Base-by-base conservation (phyloP, 2,113 vertebrate genomes). In the Athene noctua region DNA sequence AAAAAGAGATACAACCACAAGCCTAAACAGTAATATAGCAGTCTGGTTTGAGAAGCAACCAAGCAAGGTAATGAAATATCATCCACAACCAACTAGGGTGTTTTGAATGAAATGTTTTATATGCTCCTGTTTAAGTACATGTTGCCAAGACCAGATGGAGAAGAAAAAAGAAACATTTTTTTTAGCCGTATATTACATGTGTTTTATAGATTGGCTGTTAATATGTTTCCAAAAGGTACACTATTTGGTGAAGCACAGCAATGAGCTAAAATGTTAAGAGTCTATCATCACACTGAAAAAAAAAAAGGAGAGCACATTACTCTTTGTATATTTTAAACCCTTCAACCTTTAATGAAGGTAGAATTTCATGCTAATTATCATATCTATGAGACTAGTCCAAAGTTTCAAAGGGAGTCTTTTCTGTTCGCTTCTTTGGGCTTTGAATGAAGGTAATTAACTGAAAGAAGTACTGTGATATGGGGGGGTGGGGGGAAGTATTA, bases 131-230 rank as follows among this genome's bases (percentile, higher is more conserved):
- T 95, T 80, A 96, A 98, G 97, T 68, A 79, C 65, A 72, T 83
- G 80, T 86, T 97, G 90, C 94, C 94, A 97, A 91, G 97, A 97
- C 86, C 96, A 98, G 97, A 98, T 77, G 80, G 92, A 92, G 88
- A 97, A 91, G 94, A 92, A 98, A 97, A 97, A 96, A 94, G 79
- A 97, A 97, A 94, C 77, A 74, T 94, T 95, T 95, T 95, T 98
- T 97, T 97, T 94, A 97, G 92, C 89, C 97, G 81, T 91, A 90
- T 91, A 90, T 75, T 75, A 82, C 52, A 67, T 81, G 71, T 86
- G 66, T 80, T 98, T 96, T 95, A 81, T 82, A 94, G 82, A 92
- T 47, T 96, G 88, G 72, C 80, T 97, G 83, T 92, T 97, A 97
- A 96, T 78, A 94, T 47, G 77, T 94, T 96, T 97, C 86, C 85